Percentiles rank a stretch among this genome's conserved stretches.
These are phyloP conservation scores for Tenrec ecaudatus DNA, from an alignment of 2,113 vertebrate genomes.

Conservation along the genomic window DNA sequence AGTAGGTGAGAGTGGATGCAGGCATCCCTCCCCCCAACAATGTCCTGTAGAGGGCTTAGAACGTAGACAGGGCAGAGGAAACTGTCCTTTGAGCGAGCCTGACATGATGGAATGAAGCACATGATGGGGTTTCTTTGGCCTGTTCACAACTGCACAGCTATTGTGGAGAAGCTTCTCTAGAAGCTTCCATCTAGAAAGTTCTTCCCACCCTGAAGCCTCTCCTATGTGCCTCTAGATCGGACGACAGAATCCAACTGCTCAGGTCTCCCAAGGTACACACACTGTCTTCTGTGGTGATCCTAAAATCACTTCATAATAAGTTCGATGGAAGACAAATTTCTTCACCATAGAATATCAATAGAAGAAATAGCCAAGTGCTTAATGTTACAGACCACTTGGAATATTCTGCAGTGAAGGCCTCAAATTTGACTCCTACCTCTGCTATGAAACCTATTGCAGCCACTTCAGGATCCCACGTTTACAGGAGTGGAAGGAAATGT, in stretches of 20 bases:
- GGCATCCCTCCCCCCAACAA: no score
- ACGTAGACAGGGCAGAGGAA: neutral
- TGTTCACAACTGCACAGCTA: neutral
- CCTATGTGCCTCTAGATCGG: neutral
- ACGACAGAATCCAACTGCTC: neutral
- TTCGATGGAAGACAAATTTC: neutral
- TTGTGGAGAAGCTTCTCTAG: neutral
- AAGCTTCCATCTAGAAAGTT: neutral
- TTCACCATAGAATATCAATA: neutral
- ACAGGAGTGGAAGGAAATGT: neutral
- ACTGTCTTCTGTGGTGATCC: neutral
- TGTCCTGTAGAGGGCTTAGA: neutral
- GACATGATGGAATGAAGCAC: neutral
- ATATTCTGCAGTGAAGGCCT: neutral
- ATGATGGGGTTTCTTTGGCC: rapidly evolving
- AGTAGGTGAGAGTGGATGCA: neutral
- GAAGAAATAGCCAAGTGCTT: neutral
- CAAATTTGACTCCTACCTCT: neutral
- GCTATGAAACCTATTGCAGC: neutral
- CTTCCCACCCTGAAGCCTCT: neutral
- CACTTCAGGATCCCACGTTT: neutral
- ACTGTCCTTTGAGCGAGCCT: neutral
- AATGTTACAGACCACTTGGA: neutral
- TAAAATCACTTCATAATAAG: neutral
- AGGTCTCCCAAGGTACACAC: rapidly evolving